These are phyloP conservation scores for Eubasilissa splendida DNA, from an alignment of 2,888 invertebrate genomes.

Conservation along the genomic window DNA sequence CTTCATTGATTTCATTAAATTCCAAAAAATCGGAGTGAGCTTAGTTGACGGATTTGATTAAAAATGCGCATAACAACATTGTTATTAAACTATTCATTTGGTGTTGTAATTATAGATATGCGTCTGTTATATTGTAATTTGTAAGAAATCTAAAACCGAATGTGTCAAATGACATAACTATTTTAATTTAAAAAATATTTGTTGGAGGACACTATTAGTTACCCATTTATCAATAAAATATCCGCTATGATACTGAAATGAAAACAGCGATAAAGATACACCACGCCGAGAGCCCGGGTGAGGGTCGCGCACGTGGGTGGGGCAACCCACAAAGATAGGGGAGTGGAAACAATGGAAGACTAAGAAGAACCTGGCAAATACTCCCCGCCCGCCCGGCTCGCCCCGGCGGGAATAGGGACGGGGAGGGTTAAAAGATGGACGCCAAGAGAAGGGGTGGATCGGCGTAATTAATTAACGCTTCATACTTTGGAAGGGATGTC, in stretches of 20 bases:
- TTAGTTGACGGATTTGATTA: too few species aligned
- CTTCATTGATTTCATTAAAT: too few species aligned
- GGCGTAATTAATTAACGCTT: constrained; percentile 58
- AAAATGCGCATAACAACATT: too few species aligned
- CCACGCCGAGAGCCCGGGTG: not conserved
- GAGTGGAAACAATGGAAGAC: constrained; percentile 56
- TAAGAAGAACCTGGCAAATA: constrained; percentile 50
- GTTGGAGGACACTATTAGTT: too few species aligned
- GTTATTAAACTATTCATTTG: too few species aligned
- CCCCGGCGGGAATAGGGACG: constrained; percentile 14
- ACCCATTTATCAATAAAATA: too few species aligned
- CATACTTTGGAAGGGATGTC: constrained; percentile 44
- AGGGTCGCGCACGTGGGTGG: constrained; percentile 32
- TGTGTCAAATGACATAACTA: too few species aligned
- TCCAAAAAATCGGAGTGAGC: too few species aligned
- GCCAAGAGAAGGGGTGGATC: constrained; percentile 49
- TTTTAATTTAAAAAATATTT: too few species aligned
- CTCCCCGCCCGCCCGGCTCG: constrained; percentile 5
- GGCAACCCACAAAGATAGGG: constrained; percentile 44
- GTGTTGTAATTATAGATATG: too few species aligned
- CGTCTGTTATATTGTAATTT: too few species aligned
- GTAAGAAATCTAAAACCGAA: too few species aligned
- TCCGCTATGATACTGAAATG: not conserved
- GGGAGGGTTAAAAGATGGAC: constrained; percentile 53
- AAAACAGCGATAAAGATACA: constrained; percentile 38